Percentiles rank a stretch among this genome's conserved stretches.
Conservation (phyloP, 1,140 invertebrate genomes). For the Orchesella cincta region DNA sequence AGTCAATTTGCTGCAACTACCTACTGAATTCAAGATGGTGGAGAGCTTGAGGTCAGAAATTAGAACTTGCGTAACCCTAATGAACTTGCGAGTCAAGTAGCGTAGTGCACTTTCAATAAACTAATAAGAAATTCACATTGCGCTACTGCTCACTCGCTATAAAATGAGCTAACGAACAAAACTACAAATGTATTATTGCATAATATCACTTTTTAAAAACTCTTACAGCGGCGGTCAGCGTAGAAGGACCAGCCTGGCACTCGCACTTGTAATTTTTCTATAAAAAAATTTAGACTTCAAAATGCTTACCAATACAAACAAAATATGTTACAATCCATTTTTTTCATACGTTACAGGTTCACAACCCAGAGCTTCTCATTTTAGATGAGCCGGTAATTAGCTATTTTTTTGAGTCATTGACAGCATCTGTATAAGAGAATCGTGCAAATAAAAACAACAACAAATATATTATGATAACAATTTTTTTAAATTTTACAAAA, state of each 20-base stretch:
- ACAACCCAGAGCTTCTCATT: neutral
- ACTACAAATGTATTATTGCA: too few species aligned
- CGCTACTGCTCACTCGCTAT: too few species aligned
- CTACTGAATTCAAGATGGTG: constrained; percentile 6
- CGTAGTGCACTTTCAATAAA: neutral
- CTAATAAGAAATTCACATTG: neutral
- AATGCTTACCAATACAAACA: too few species aligned
- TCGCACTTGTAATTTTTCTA: too few species aligned
- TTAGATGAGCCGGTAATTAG: constrained; percentile 15
- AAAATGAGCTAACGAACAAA: too few species aligned
- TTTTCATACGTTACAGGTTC: too few species aligned
- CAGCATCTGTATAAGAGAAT: too few species aligned
- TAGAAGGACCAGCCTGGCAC: neutral
- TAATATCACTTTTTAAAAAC: neutral
- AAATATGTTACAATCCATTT: too few species aligned
- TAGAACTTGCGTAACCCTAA: constrained; percentile 58
- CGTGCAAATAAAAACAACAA: neutral
- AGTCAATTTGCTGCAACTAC: constrained; percentile 67
- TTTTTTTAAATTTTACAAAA: too few species aligned
- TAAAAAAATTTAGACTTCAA: too few species aligned
- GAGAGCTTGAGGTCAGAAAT: constrained; percentile 57
- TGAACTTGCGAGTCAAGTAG: neutral
- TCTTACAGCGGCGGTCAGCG: neutral
- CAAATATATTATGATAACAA: neutral
- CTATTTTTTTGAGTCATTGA: too few species aligned